These are phyloP conservation scores for Phthorimaea operculella DNA, from an alignment of 1,140 invertebrate species.

Conservation along the genomic window DNA sequence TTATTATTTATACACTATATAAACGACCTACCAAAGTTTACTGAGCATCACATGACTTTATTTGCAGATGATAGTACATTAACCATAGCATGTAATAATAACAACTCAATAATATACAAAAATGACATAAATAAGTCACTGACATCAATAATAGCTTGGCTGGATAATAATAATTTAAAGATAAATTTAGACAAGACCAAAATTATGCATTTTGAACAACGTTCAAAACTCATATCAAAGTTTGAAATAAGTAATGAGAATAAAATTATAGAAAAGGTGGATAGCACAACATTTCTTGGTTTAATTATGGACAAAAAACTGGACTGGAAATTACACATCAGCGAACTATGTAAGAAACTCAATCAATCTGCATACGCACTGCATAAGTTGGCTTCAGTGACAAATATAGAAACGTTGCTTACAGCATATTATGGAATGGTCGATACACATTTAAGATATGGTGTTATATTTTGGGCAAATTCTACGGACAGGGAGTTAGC, in stretches of 20 bases:
- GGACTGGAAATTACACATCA: neutral
- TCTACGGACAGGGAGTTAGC: neutral
- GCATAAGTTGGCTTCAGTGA: neutral
- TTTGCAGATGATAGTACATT: neutral
- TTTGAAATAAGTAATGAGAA: neutral
- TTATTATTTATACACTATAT: neutral
- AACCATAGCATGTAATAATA: neutral
- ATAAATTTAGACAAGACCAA: conserved; percentile 4
- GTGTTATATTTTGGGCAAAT: conserved; percentile 5
- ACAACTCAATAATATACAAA: neutral
- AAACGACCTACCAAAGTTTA: neutral
- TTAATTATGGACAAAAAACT: neutral
- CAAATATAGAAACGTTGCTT: neutral
- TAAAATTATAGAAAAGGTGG: too few species aligned
- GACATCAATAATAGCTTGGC: neutral
- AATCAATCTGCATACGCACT: neutral
- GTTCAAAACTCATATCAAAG: neutral
- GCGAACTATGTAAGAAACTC: neutral
- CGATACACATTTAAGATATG: neutral
- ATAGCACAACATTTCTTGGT: neutral
- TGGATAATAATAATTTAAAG: neutral
- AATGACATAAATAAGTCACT: neutral
- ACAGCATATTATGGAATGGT: neutral
- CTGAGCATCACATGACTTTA: neutral
- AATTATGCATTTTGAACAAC: neutral